Base-by-base conservation (phyloP, 2,888 invertebrate genomes). In the Tiliacea aurago region DNA sequence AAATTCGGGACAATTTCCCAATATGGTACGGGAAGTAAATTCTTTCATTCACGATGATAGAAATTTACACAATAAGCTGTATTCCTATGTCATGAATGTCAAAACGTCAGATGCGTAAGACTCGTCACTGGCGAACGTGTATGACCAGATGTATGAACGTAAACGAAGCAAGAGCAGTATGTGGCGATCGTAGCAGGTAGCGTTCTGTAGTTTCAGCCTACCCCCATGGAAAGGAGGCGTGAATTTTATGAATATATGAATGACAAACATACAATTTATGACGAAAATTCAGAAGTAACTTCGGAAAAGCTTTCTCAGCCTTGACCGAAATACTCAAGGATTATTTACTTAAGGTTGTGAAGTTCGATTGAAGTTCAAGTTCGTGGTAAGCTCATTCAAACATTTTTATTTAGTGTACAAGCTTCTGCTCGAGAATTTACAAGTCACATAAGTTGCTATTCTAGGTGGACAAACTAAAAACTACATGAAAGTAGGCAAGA, bases 281-380 rank as follows among this genome's bases (percentile, higher is more conserved):
- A 56, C 5, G 23, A 56, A 62, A 49, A 51, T 56, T 45, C 45
- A 15, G 9, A 73, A 73, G 64, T 65, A 56, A 66, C 28, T 56
- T 62, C 37, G 23, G 37, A 18, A 53, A 73, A 58, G 20, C 61
- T 61, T 55, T 49, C 0, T 28, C 23, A 51, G 55, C 77, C 73
- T 73, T 80, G 80, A 56, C 62, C 73, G 80, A 56, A 62, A 51
- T 51, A 18, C 45, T 20, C 37, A 67, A 66, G 73, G 73, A 62
- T 73, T 75, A 56, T 51, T 70, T 41, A 23, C 51, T 45, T 13
- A 61, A 68, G 18, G 79, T 55, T 28, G 2, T 10, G 23, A 62
- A 79, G 23, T 47, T 80, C 37, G n/a, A 62, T 37, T 33, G 28
- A 41, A 28, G 77, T 79, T 79, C 65, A 78, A 77, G 77, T 79